Conservation (phyloP, 2,888 invertebrate genomes). For the Diloba caeruleocephala region DNA sequence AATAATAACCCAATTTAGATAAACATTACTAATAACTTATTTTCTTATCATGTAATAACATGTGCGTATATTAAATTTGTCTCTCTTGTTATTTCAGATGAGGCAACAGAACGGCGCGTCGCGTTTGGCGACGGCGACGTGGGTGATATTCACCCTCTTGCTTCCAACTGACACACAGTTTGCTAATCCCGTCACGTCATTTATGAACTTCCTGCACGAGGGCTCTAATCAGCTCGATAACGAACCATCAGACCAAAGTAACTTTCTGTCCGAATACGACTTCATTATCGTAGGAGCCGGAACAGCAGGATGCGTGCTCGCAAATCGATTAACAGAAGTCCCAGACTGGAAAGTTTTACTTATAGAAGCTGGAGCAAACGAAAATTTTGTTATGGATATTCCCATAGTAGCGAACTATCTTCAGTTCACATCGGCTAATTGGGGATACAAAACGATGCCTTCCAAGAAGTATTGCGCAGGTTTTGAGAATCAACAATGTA, state of each 20-base stretch:
- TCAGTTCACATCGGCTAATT: constrained; percentile 92
- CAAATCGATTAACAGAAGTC: constrained; percentile 92
- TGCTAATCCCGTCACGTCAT: constrained; percentile 80
- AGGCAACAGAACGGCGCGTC: constrained; percentile 64
- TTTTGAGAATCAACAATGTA: constrained; percentile 92
- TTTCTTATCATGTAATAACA: neutral
- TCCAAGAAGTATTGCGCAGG: constrained; percentile 92
- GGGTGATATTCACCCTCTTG: constrained; percentile 65
- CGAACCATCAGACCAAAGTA: constrained; percentile 88
- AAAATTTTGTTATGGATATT: constrained; percentile 93
- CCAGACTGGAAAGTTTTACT: constrained; percentile 91
- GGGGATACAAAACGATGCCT: constrained; percentile 95
- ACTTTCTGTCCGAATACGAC: constrained; percentile 90
- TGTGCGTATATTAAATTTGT: neutral
- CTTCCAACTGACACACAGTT: constrained; percentile 69
- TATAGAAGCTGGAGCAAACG: constrained; percentile 92
- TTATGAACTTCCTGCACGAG: constrained; percentile 86
- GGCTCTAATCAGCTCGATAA: constrained; percentile 84
- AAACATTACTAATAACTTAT: too few species aligned
- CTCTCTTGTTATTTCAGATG: constrained; percentile 74
- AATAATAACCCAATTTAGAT: too few species aligned
- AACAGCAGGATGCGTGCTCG: constrained; percentile 93
- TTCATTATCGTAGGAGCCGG: constrained; percentile 95
- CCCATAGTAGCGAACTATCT: constrained; percentile 93
- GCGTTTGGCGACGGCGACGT: constrained; percentile 63